phyloP scores from a whole-genome alignment of 2,797 vertebrate species.

The Lerista edwardsae region DNA sequence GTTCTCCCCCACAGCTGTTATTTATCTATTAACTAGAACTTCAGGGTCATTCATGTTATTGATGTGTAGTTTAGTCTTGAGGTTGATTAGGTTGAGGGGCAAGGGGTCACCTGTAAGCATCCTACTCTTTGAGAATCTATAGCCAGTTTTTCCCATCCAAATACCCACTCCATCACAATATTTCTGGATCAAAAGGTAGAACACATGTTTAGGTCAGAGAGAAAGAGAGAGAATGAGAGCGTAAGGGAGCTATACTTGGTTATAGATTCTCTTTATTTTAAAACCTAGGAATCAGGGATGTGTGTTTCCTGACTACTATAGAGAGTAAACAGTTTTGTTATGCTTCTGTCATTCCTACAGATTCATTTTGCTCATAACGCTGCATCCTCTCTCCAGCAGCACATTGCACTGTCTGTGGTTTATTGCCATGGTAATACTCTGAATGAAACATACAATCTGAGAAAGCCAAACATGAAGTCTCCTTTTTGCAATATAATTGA shows the following conservation, averaged over 20 bases:
- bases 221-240: no score
- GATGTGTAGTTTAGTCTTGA: no score
- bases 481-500: slow-evolving; percentile 16
- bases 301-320: background rate
- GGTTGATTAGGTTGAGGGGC: no score
- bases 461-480: background rate
- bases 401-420: background rate
- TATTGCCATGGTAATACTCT: slow-evolving; percentile 2
- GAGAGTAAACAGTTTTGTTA: background rate
- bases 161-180: background rate
- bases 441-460: background rate
- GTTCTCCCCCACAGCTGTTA: no score
- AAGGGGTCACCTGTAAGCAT: background rate
- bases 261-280: background rate
- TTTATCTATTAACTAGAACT: no score
- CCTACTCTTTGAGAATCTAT: background rate
- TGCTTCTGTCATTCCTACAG: background rate
- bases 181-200: background rate
- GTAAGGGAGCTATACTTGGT: background rate
- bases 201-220: background rate
- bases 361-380: background rate
- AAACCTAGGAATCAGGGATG: background rate
- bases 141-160: background rate
- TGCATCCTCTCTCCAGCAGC: background rate
- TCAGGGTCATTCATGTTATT: no score